Base-by-base conservation (phyloP, 1,140 invertebrate genomes). In the Lepidotrigona ventralis region DNA sequence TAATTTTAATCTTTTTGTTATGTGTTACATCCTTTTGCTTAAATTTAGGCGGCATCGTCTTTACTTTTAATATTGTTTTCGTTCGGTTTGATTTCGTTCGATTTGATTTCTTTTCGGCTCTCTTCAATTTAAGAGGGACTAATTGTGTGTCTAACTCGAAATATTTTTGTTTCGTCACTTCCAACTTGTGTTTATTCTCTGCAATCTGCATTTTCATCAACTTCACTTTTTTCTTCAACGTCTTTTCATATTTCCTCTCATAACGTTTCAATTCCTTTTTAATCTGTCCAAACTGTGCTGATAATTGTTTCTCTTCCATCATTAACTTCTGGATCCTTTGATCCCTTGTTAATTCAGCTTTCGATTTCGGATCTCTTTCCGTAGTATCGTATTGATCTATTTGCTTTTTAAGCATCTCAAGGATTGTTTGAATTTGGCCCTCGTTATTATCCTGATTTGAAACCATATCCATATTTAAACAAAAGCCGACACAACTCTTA, bases 1-100 rank as follows among this genome's bases (percentile, higher is more conserved):
- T 75, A 9, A 82, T 82, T 11, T 58, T 76, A 11, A 76, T 81
- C 14, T 81, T 56, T 0, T 46, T 33, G 29, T 14, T 68, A 26
- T 56, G 5, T 11, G 39, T 26, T 2, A 33, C 1, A 33, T 21
- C 53, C 17, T 53, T 74, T 14, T 53, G 46, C 2, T 12, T 53
- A 3, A 54, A 29, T 2, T 26, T 51, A 56, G 33, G 8, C 6
- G 19, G 3, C 19, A 54, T n/a, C 8, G 19, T 76, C 1, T 23
- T 58, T 5, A 58, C 21, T 23, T 58, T 75, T 15, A 33, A 46
- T 0, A 33, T 14, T 1, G 0, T 17, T 19, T 64, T 17, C 23
- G 5, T 23, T 33, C 54, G 23, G 8, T 46, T 17, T 9, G 26
- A 9, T 23, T 69, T 23, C 56, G 33, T 33, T 33, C 33, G 33